Conservation (phyloP, 2,797 vertebrate genomes). For the Carcharodon carcharias region DNA sequence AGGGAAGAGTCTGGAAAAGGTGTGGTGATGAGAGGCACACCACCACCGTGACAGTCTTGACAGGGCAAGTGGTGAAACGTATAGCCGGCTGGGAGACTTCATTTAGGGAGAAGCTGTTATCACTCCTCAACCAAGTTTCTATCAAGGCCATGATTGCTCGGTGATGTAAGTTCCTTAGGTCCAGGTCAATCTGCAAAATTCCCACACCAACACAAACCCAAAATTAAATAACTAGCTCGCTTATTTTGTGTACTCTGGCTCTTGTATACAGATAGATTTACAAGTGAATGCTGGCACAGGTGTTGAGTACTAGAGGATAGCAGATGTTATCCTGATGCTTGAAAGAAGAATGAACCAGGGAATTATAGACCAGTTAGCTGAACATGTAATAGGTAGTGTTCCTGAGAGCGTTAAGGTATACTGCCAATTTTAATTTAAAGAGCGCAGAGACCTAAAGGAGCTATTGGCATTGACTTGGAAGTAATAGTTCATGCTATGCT, state of each 20-base stretch:
- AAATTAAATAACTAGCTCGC: not conserved
- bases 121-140: not conserved
- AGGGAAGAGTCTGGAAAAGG: not conserved
- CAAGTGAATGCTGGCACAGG: not conserved
- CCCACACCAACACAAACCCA: not conserved
- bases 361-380: not conserved
- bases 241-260: not conserved
- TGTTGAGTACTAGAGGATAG: not conserved
- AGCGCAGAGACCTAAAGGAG: not conserved
- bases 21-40: not conserved
- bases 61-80: not conserved
- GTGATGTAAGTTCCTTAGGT: not conserved
- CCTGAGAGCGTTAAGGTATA: not conserved
- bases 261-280: not conserved
- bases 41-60: not conserved
- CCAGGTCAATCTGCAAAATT: not conserved
- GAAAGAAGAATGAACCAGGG: not conserved
- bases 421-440: slow-evolving; percentile 5
- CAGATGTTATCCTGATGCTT: not conserved
- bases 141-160: not conserved
- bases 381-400: not conserved
- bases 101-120: not conserved
- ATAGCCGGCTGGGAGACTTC: not conserved
- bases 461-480: not conserved
- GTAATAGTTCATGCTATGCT: not conserved